Evolutionary conservation across 2,888 invertebrate genomes (phyloP).

Genomic region (Ormyrus pomaceus): DNA sequence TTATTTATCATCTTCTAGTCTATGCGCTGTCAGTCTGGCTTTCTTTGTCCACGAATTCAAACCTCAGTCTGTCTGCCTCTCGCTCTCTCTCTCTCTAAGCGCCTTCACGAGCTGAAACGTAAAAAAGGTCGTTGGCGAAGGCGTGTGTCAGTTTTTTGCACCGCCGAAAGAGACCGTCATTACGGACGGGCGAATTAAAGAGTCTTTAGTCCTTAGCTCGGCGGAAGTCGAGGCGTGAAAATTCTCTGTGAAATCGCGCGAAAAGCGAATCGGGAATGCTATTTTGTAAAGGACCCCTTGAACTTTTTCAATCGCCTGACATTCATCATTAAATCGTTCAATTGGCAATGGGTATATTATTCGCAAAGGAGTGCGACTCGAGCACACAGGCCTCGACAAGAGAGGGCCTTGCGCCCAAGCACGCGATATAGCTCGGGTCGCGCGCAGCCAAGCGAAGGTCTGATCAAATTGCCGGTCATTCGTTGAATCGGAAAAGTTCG

Average conservation of each 20-base stretch:
- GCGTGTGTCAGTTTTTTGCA: slow-evolving; percentile 2
- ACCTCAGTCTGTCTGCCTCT: slow-evolving; percentile 22
- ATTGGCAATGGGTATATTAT: too few species aligned
- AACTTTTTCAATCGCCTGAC: too few species aligned
- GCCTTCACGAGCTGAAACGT: neutral
- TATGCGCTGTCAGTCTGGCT: neutral
- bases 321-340: too few species aligned
- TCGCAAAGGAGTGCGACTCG: slow-evolving; percentile 21
- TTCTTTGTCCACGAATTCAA: slow-evolving; percentile 48
- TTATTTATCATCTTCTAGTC: slow-evolving; percentile 45
- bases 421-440: slow-evolving; percentile 27
- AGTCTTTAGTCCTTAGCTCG: slow-evolving; percentile 23
- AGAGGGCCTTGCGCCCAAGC: slow-evolving; percentile 3
- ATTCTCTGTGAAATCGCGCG: too few species aligned
- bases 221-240: slow-evolving; percentile 7
- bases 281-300: too few species aligned
- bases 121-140: slow-evolving; percentile 3
- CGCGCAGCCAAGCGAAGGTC: slow-evolving; percentile 21
- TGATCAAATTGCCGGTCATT: slow-evolving; percentile 69
- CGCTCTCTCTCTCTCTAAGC: neutral
- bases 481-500: slow-evolving; percentile 70
- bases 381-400: slow-evolving; percentile 13
- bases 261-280: too few species aligned
- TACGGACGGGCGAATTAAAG: slow-evolving; percentile 41
- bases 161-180: slow-evolving; percentile 38